Evolutionary conservation across 2,888 invertebrate genomes (phyloP).

Genomic region (Agrochola circellaris): DNA sequence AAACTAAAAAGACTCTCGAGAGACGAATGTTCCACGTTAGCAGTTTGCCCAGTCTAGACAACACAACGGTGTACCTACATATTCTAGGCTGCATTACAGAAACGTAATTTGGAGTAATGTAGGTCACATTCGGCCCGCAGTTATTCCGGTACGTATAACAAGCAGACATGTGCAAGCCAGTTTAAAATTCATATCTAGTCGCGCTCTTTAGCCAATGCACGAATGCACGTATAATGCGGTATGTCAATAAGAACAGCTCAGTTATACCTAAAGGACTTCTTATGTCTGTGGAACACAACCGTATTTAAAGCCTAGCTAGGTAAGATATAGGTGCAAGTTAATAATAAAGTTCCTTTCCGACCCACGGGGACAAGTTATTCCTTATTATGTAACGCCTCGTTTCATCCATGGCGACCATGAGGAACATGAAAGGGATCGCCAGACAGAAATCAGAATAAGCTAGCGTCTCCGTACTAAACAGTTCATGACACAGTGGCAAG

Average conservation of each 20-base stretch:
- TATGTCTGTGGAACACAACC: background rate
- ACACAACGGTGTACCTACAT: constrained; percentile 5
- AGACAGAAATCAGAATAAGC: constrained; percentile 93
- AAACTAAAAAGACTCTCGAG: background rate
- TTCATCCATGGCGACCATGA: constrained; percentile 95
- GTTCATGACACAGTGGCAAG: constrained; percentile 92
- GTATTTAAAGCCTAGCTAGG: background rate
- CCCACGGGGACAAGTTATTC: constrained; percentile 92
- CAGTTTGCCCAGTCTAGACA: background rate
- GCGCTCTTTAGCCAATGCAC: constrained; percentile 76
- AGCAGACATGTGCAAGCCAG: constrained; percentile 71
- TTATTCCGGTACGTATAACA: constrained; percentile 70
- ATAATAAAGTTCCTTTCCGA: constrained; percentile 94
- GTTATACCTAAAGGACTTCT: background rate
- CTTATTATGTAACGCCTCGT: constrained; percentile 93
- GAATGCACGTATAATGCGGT: constrained; percentile 61
- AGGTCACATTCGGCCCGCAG: constrained; percentile 78
- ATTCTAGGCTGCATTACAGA: constrained; percentile 38
- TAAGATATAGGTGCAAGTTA: constrained; percentile 71
- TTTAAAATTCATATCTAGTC: constrained; percentile 86
- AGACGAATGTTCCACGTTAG: background rate
- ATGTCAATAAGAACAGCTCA: constrained; percentile 37
- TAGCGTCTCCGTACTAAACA: constrained; percentile 93
- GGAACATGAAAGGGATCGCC: constrained; percentile 93
- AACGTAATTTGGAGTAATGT: constrained; percentile 76